phyloP scores from a whole-genome alignment of 2,113 vertebrate genomes.

The Pavo muticus region DNA sequence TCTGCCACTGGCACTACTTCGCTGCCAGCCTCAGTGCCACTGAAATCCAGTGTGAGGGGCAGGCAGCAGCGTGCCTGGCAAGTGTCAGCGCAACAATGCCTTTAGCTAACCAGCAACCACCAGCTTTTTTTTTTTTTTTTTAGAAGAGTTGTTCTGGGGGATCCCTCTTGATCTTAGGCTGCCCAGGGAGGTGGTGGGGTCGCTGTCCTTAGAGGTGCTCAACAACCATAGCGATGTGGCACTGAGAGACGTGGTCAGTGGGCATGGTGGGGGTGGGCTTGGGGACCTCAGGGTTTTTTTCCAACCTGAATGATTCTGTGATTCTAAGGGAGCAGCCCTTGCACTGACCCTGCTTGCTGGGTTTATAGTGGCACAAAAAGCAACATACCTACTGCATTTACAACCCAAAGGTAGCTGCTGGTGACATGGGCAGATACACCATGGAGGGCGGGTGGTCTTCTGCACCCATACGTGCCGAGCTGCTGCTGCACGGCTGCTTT shows the following conservation, averaged over 20 bases:
- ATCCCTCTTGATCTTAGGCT: background rate
- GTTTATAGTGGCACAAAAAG: background rate
- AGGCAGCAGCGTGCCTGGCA: no score
- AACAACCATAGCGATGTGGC: no score
- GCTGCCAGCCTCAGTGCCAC: background rate
- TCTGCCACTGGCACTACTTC: fast-evolving
- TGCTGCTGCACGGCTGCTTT: background rate
- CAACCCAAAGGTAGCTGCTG: background rate
- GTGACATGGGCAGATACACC: no score
- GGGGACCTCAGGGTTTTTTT: no score
- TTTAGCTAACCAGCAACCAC: background rate
- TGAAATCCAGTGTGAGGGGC: background rate
- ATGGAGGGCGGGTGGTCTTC: background rate
- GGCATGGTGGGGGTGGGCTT: no score
- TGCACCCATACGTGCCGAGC: background rate
- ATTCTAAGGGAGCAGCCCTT: no score
- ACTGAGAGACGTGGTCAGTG: no score
- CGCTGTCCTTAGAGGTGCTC: no score
- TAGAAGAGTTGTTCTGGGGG: background rate
- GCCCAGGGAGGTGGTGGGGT: no score
- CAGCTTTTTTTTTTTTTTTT: no score
- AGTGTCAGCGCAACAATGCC: no score
- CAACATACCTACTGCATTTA: fast-evolving
- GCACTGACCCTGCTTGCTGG: background rate
- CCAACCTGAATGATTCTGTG: no score